Conservation (phyloP, 2,113 vertebrate species). For the Felis chaus region DNA sequence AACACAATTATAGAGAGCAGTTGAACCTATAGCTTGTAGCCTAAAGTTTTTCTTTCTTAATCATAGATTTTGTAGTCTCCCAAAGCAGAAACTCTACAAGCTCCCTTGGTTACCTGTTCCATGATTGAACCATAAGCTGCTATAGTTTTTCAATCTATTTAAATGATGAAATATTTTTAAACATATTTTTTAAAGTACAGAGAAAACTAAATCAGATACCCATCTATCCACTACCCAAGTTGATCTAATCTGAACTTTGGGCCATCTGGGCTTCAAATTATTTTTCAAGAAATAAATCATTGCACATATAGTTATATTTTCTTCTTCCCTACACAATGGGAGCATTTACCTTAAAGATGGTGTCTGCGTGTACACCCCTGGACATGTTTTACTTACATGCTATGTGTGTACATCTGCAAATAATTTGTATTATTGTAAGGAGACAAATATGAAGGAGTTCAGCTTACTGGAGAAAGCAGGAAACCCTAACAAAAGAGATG, state of each 20-base stretch:
- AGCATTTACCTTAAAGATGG: neutral
- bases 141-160: neutral
- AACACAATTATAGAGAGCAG: neutral
- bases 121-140: neutral
- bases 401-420: neutral
- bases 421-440: neutral
- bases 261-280: neutral
- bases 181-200: neutral
- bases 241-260: neutral
- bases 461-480: neutral
- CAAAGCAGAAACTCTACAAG: neutral
- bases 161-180: neutral
- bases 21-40: neutral
- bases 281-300: constrained; percentile 28
- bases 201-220: neutral
- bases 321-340: neutral
- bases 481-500: neutral
- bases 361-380: accelerated
- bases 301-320: neutral
- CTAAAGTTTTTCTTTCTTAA: neutral
- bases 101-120: neutral
- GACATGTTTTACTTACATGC: neutral
- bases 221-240: neutral
- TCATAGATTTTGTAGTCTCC: neutral
- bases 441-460: neutral